Percentiles rank a stretch among this genome's conserved stretches.
These are phyloP conservation scores for Prochilodus magdalenae DNA, from an alignment of 2,113 vertebrate genomes.

Conservation along the genomic window DNA sequence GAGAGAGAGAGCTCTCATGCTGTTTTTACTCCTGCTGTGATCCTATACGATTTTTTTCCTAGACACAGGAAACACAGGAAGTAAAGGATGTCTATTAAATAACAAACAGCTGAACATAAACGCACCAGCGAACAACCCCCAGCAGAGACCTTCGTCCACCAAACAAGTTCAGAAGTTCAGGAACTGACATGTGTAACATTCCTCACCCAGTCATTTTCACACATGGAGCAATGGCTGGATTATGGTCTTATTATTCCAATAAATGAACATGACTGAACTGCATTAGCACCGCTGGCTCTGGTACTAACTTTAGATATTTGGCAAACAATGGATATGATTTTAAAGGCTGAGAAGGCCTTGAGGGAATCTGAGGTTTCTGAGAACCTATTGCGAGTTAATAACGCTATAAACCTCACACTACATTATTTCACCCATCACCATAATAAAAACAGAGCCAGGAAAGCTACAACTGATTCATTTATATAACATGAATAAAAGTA, in stretches of 20 bases:
- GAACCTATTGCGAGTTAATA: neutral
- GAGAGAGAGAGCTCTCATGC: neutral
- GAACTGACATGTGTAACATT: neutral
- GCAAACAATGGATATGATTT: too few relatives aligned
- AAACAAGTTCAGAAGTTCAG: neutral
- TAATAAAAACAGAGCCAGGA: conserved; percentile 4
- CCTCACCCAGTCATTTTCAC: neutral
- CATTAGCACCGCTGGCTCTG: neutral
- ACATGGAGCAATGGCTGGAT: neutral
- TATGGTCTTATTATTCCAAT: neutral
- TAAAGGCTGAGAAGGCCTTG: neutral
- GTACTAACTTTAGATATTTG: neutral
- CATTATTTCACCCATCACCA: neutral
- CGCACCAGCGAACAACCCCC: neutral
- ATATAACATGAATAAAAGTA: neutral
- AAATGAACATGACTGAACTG: too few relatives aligned
- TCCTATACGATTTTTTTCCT: neutral
- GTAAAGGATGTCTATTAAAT: conserved; percentile 21
- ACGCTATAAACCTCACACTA: conserved; percentile 8
- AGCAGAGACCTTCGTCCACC: neutral
- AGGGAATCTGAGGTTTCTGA: neutral
- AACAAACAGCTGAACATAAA: conserved; percentile 28
- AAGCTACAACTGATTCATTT: neutral
- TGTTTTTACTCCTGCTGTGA: conserved; percentile 6
- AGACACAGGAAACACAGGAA: conserved; percentile 36